A percentile compares a stretch with the other conserved stretches of the same genome.
Conservation (phyloP, 2,113 vertebrate species). For the Microtus richardsoni region DNA sequence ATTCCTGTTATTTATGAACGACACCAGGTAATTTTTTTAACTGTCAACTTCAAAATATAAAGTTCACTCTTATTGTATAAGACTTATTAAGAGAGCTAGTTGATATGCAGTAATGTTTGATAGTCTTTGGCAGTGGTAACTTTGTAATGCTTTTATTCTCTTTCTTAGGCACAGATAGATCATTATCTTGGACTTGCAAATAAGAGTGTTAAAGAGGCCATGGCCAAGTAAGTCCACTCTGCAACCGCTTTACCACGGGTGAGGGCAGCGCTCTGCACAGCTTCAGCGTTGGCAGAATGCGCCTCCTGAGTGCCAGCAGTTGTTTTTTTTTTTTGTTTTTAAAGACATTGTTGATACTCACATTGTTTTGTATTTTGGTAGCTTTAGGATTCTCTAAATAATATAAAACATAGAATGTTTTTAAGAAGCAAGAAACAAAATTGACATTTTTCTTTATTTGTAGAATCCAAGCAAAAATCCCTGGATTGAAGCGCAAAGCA, state of each 20-base stretch:
- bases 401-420: background rate
- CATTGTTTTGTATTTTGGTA: background rate
- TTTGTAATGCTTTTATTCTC: conserved; percentile 5
- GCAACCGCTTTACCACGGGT: background rate
- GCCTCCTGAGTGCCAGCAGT: background rate
- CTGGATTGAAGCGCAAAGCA: conserved; percentile 95
- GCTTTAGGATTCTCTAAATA: conserved; percentile 14
- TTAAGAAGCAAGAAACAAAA: background rate
- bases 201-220: conserved; percentile 93
- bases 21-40: conserved; percentile 92
- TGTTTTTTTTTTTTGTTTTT: background rate
- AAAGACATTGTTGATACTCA: conserved; percentile 27
- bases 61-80: background rate
- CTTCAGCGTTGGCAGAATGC: background rate
- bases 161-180: conserved; percentile 94
- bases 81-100: background rate
- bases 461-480: conserved; percentile 97
- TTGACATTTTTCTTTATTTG: conserved; percentile 55
- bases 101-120: background rate
- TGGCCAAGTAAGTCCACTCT: conserved; percentile 92
- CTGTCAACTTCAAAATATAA: background rate
- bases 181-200: conserved; percentile 93
- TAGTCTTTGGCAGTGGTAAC: background rate
- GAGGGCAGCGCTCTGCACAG: background rate
- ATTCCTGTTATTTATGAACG: conserved; percentile 97